Evolutionary conservation across 2,888 invertebrate genomes (phyloP).

Genomic region (Ormyrus labotus): DNA sequence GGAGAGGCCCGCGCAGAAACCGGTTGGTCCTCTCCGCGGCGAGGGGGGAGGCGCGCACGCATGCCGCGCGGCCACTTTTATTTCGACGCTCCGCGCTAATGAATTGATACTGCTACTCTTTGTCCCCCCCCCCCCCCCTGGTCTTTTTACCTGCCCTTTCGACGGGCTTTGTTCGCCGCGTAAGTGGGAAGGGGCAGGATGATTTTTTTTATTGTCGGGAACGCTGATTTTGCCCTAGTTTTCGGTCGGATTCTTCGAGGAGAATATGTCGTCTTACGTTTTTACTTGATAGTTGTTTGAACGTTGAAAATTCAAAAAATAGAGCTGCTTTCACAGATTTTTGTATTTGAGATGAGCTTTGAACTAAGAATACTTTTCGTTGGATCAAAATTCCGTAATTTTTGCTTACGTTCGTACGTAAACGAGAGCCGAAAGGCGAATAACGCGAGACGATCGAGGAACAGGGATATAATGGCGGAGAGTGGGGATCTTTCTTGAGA

Average conservation of each 20-base stretch:
- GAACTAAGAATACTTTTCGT: too few relatives aligned
- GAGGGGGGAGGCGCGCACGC: conserved; percentile 56
- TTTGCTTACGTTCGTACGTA: too few relatives aligned
- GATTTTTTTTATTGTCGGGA: not conserved
- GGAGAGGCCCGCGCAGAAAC: conserved; percentile 57
- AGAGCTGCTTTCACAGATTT: too few relatives aligned
- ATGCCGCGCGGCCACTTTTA: conserved; percentile 69
- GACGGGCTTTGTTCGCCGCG: too few relatives aligned
- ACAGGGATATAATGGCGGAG: conserved; percentile 3
- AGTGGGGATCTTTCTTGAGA: conserved; percentile 17
- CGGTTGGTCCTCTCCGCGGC: conserved; percentile 61
- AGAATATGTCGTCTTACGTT: too few relatives aligned
- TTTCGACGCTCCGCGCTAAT: conserved; percentile 72
- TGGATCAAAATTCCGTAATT: too few relatives aligned
- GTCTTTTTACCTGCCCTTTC: too few relatives aligned
- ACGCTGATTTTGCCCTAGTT: conserved; percentile 9
- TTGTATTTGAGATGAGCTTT: too few relatives aligned
- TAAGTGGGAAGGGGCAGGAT: too few relatives aligned
- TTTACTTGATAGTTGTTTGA: too few relatives aligned
- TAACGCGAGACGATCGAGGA: not conserved
- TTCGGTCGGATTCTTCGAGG: not conserved
- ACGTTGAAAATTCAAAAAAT: too few relatives aligned
- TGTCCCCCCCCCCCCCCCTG: too few relatives aligned
- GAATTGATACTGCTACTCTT: conserved; percentile 66
- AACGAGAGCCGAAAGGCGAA: not conserved